Evolutionary conservation across 2,797 vertebrate species (phyloP).

Genomic region (Babyrousa celebensis): DNA sequence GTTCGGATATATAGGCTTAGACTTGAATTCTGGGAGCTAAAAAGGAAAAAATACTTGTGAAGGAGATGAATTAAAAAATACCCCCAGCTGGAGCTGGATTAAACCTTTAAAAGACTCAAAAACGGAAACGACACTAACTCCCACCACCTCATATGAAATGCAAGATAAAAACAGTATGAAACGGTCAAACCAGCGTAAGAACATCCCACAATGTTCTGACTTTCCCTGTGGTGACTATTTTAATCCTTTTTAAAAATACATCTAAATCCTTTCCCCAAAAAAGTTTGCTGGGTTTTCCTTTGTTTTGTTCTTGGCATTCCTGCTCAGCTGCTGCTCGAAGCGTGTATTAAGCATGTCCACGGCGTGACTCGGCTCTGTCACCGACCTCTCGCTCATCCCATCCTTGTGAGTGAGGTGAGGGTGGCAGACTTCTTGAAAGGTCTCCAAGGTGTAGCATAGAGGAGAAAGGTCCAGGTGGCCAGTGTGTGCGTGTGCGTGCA

Average conservation of each 20-base stretch:
- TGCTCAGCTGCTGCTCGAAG: background rate
- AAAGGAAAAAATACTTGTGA: background rate
- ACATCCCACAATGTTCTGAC: background rate
- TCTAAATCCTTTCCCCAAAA: slow-evolving; percentile 3
- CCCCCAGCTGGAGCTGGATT: background rate
- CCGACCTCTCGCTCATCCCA: background rate
- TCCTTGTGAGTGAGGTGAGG: background rate
- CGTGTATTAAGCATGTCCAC: fast-evolving
- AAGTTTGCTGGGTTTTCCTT: background rate
- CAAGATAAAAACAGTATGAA: background rate
- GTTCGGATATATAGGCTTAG: background rate
- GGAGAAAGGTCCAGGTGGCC: background rate
- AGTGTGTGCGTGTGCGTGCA: background rate
- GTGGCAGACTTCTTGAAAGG: background rate
- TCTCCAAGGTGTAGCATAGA: background rate
- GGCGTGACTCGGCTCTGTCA: background rate
- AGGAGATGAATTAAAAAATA: slow-evolving; percentile 3
- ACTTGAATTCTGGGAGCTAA: background rate
- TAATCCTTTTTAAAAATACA: slow-evolving; percentile 42
- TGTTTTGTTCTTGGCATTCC: background rate
- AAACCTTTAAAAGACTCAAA: background rate
- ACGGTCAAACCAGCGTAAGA: background rate
- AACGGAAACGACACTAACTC: background rate
- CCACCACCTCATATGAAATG: background rate
- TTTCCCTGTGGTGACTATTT: background rate